These are phyloP conservation scores for Adelosebastes latens DNA, from an alignment of 2,797 vertebrate genomes.

Conservation along the genomic window DNA sequence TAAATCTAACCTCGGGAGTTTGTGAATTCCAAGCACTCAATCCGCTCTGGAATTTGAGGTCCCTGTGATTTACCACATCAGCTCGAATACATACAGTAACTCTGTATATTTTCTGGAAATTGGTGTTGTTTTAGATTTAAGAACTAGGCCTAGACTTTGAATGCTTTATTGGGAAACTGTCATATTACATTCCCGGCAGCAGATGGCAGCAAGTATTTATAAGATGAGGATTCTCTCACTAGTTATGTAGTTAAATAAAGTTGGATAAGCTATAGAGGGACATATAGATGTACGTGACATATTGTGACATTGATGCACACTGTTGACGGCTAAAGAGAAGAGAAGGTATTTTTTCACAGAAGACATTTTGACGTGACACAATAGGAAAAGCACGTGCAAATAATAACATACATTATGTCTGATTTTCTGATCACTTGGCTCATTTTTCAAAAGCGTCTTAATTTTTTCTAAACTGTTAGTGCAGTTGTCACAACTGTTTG, in stretches of 20 bases:
- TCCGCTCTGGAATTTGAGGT: constrained; percentile 41
- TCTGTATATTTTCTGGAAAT: background rate
- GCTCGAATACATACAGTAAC: background rate
- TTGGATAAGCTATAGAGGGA: background rate
- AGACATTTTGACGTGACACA: background rate
- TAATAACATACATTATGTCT: background rate
- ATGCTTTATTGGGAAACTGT: background rate
- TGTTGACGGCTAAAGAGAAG: background rate
- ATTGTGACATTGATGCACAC: background rate
- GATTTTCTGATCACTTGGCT: background rate
- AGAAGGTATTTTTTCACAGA: background rate
- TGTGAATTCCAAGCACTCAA: constrained; percentile 9
- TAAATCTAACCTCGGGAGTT: background rate
- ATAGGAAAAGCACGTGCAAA: background rate
- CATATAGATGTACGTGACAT: background rate
- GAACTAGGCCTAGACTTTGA: background rate
- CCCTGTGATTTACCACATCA: background rate
- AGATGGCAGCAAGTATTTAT: constrained; percentile 9
- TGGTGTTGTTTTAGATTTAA: background rate
- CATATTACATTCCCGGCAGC: background rate
- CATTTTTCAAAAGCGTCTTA: too few relatives aligned
- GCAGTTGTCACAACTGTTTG: too few relatives aligned
- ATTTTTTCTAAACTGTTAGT: too few relatives aligned
- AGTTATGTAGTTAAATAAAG: background rate
- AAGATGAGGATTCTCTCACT: background rate